Conservation (phyloP, 64 coral and sea anemone species). For the Astreopora myriophthalma region DNA sequence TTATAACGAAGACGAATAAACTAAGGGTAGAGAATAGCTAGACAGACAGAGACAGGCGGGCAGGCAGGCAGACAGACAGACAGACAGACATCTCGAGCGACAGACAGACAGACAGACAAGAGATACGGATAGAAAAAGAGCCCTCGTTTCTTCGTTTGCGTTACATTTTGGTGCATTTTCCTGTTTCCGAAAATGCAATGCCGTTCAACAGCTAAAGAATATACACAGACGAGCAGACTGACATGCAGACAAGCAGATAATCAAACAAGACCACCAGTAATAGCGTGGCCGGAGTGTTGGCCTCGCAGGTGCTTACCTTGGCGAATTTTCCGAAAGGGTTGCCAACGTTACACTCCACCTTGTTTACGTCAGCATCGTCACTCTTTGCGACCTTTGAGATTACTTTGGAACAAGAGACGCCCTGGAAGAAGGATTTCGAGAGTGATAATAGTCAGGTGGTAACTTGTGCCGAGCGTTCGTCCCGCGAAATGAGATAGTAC, state of each 20-base stretch:
- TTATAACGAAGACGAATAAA: no score
- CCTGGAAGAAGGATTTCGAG: neutral
- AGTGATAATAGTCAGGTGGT: neutral
- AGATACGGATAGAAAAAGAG: neutral
- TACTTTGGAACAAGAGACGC: slow-evolving; percentile 51
- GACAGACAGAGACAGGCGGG: no score
- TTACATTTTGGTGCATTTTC: no score
- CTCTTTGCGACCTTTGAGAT: neutral
- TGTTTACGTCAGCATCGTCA: neutral
- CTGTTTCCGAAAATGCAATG: no score
- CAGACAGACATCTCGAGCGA: neutral
- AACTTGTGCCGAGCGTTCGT: no score
- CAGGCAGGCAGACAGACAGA: no score
- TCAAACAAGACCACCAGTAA: neutral
- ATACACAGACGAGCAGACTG: no score
- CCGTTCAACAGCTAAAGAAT: no score
- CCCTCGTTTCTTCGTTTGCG: no score
- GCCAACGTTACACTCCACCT: slow-evolving; percentile 63
- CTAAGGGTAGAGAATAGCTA: no score
- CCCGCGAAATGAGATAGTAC: no score
- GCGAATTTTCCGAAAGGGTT: slow-evolving; percentile 78
- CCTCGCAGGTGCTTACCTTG: slow-evolving; percentile 24
- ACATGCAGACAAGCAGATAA: neutral
- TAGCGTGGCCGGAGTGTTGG: no score
- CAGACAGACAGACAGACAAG: neutral